Conservation (phyloP, 2,797 vertebrate species). For the Galago senegalensis region DNA sequence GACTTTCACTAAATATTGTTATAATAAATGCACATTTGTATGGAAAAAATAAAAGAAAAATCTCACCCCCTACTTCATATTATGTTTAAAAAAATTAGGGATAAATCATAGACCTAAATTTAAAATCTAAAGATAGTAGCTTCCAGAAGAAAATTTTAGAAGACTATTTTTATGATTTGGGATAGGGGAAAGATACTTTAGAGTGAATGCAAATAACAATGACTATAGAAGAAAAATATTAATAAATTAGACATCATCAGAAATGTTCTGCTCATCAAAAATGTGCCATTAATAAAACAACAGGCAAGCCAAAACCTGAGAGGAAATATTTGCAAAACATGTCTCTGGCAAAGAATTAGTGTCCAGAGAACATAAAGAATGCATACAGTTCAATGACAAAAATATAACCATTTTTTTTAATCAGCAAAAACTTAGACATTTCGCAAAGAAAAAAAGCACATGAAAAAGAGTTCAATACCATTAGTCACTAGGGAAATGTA, state of each 20-base stretch:
- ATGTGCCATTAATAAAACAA: conserved; percentile 1
- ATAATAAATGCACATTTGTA: neutral
- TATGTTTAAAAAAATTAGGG: neutral
- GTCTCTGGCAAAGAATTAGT: neutral
- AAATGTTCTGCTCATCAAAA: neutral
- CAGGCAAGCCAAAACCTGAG: neutral
- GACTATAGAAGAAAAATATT: neutral
- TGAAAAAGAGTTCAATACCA: neutral
- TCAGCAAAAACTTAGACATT: neutral
- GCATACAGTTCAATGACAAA: conserved; percentile 30
- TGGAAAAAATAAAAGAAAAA: neutral
- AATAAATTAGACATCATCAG: neutral
- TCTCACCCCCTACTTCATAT: neutral
- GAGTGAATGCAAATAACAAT: neutral
- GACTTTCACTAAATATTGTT: neutral
- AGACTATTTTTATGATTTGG: conserved; percentile 3
- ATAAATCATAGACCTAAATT: neutral
- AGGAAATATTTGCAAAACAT: conserved; percentile 12
- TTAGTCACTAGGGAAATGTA: conserved; percentile 33
- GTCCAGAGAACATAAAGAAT: neutral
- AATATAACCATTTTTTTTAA: neutral
- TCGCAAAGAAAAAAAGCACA: conserved; percentile 4
- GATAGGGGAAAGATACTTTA: neutral
- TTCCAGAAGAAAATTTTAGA: conserved; percentile 1
- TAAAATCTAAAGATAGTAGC: neutral